phyloP scores from a whole-genome alignment of 2,888 invertebrate species.

The Hipparchia semele region DNA sequence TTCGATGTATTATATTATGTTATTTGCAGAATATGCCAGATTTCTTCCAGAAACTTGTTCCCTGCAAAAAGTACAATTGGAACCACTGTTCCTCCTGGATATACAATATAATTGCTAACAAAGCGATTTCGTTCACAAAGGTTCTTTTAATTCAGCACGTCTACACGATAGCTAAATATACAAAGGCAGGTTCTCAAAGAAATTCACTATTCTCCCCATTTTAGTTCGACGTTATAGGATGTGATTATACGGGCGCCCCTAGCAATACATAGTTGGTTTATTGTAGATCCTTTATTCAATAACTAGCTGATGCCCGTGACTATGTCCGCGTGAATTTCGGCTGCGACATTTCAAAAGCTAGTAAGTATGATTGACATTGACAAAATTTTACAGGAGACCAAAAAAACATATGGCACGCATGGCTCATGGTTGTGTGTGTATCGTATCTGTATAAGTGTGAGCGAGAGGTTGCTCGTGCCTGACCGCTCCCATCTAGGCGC shows the following conservation, averaged over 20 bases:
- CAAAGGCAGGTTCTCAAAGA: slow-evolving; percentile 44
- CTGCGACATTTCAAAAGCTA: no score
- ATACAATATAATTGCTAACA: slow-evolving; percentile 33
- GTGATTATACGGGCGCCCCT: slow-evolving; percentile 50
- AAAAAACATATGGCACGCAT: no score
- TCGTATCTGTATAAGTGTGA: no score
- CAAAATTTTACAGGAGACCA: no score
- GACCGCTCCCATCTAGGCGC: no score
- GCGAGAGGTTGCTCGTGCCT: no score
- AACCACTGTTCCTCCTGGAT: slow-evolving; percentile 12
- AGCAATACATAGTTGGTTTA: slow-evolving; percentile 32
- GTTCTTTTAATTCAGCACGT: slow-evolving; percentile 39
- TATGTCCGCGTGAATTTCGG: no score
- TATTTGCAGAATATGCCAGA: not conserved
- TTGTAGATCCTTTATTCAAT: slow-evolving; percentile 10
- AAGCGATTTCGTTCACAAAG: slow-evolving; percentile 30
- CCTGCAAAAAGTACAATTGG: not conserved
- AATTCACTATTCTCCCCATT: slow-evolving; percentile 42
- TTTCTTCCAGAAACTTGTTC: not conserved
- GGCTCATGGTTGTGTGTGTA: no score
- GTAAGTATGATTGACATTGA: no score
- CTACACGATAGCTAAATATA: slow-evolving; percentile 38
- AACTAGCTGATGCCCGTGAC: no score
- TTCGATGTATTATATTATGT: no score
- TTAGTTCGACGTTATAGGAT: slow-evolving; percentile 44